A percentile compares a stretch with the other conserved stretches of the same genome.
Conservation (phyloP, 1,140 invertebrate genomes). For the Lanistes nyassanus region DNA sequence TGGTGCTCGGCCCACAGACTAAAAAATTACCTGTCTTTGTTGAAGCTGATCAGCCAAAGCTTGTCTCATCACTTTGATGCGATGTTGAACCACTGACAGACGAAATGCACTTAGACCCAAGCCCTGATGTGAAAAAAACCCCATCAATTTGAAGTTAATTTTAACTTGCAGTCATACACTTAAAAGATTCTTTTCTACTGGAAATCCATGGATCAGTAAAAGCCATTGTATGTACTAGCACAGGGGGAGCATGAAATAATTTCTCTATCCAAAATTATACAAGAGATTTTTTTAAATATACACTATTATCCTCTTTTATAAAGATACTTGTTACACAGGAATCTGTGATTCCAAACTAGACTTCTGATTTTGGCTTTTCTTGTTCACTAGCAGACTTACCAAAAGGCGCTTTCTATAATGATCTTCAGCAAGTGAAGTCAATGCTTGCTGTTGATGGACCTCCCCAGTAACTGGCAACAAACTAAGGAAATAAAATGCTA, state of each 20-base stretch:
- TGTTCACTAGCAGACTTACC: conserved; percentile 22
- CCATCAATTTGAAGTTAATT: too few species aligned
- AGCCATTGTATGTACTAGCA: neutral
- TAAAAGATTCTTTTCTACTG: too few species aligned
- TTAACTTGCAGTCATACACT: too few species aligned
- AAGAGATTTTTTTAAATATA: too few species aligned
- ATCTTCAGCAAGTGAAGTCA: conserved; percentile 20
- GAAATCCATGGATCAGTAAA: neutral
- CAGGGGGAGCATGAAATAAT: too few species aligned
- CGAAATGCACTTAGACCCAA: conserved; percentile 43
- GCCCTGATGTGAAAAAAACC: conserved; percentile 35
- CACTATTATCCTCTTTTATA: too few species aligned
- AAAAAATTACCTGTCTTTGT: conserved; percentile 27
- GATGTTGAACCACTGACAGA: conserved; percentile 40
- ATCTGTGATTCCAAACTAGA: too few species aligned
- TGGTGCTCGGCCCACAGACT: neutral
- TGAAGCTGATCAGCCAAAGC: conserved; percentile 42
- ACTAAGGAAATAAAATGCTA: too few species aligned
- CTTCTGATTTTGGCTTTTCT: neutral
- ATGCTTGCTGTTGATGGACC: too few species aligned
- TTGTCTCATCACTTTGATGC: conserved; percentile 44
- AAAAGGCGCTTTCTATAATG: conserved; percentile 37
- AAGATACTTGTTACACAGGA: too few species aligned
- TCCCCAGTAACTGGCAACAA: too few species aligned
- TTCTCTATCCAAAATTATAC: too few species aligned